phyloP scores from a whole-genome alignment of 2,888 invertebrate genomes.

The Coecobrya sp. region DNA sequence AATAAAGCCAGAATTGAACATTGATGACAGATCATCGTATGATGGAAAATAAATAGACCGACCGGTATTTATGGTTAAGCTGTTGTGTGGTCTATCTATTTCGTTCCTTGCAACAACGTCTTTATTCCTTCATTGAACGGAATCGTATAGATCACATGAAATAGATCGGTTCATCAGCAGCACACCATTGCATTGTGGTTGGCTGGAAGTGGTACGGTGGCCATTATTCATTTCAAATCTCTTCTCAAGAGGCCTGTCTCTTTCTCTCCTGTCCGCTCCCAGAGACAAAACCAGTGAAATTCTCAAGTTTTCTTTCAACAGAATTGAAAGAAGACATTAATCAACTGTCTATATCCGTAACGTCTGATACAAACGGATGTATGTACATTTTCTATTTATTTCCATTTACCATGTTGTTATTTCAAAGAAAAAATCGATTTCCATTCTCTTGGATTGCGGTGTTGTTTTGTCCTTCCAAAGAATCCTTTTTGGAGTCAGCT shows the following conservation, averaged over 20 bases:
- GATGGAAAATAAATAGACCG: constrained; percentile 20
- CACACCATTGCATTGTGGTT: constrained; percentile 31
- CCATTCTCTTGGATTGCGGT: constrained; percentile 21
- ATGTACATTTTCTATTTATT: constrained; percentile 12
- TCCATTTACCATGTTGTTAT: constrained; percentile 12
- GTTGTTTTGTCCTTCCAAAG: background rate
- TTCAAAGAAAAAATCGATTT: constrained; percentile 38
- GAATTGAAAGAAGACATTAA: constrained; percentile 73
- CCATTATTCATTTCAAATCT: constrained; percentile 72
- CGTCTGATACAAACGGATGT: background rate
- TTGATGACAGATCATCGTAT: background rate
- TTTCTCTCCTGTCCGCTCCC: constrained; percentile 19
- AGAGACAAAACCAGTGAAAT: constrained; percentile 56
- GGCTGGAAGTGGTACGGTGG: background rate
- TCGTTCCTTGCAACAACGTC: constrained; percentile 25
- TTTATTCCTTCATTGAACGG: background rate
- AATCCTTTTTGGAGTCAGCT: constrained; percentile 42
- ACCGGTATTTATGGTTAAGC: constrained; percentile 18
- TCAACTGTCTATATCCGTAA: constrained; percentile 60
- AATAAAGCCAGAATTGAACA: background rate
- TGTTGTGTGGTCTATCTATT: constrained; percentile 35
- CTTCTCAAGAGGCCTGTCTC: constrained; percentile 48
- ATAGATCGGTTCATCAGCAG: constrained; percentile 26
- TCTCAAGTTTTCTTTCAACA: constrained; percentile 62
- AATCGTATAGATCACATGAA: background rate